Evolutionary conservation across 2,797 vertebrate species (phyloP).

Genomic region (Hippopotamyrus pictus): DNA sequence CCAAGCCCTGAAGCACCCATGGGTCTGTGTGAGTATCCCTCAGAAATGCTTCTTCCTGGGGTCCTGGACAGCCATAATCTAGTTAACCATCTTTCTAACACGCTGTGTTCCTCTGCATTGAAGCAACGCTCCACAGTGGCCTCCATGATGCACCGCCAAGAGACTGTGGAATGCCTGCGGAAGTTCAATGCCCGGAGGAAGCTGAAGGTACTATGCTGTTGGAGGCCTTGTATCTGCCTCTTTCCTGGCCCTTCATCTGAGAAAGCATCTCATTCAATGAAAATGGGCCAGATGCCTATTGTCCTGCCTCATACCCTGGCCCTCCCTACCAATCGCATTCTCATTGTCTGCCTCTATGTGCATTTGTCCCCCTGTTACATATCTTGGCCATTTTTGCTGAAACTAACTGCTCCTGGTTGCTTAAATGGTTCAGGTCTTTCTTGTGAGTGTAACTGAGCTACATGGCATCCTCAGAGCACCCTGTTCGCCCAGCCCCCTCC

Average conservation of each 20-base stretch:
- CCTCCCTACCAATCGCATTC: background rate
- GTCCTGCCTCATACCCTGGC: background rate
- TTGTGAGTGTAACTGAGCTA: background rate
- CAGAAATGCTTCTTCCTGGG: background rate
- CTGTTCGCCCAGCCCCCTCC: background rate
- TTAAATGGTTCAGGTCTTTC: background rate
- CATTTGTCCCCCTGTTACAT: background rate
- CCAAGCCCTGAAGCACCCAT: constrained; percentile 97
- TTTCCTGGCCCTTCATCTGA: background rate
- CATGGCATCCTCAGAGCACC: background rate
- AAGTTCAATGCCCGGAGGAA: constrained; percentile 98
- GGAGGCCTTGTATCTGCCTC: background rate
- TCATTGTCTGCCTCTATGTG: background rate
- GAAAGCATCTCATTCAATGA: background rate
- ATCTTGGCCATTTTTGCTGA: background rate
- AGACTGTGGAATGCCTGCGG: constrained; percentile 96
- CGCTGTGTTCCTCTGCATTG: constrained; percentile 12
- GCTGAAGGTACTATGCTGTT: constrained; percentile 80
- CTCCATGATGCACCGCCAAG: constrained; percentile 98
- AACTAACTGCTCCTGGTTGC: background rate
- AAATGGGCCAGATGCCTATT: background rate
- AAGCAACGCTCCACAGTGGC: constrained; percentile 98
- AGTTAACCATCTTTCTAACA: background rate
- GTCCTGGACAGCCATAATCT: background rate
- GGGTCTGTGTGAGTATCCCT: constrained; percentile 89